Conservation (phyloP, 2,888 invertebrate genomes). For the Microctonus brassicae region DNA sequence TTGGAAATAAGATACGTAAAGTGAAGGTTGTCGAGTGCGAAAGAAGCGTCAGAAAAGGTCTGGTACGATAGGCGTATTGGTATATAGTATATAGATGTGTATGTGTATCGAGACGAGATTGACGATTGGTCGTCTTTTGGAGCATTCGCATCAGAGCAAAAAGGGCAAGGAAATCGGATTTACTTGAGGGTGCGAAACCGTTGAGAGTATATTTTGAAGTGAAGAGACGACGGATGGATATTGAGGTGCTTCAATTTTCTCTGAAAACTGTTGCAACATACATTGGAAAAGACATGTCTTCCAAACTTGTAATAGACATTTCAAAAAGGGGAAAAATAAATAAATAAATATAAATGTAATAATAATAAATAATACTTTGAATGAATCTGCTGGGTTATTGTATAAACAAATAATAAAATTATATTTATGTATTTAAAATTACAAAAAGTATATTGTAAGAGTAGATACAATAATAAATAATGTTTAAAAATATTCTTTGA, state of each 20-base stretch:
- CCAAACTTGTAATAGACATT: neutral
- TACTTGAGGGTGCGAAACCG: slow-evolving; percentile 1
- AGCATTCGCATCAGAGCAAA: neutral
- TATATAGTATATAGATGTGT: neutral
- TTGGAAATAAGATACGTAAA: neutral
- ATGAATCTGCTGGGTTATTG: too few species aligned
- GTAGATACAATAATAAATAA: too few species aligned
- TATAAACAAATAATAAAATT: too few species aligned
- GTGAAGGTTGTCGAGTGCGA: neutral
- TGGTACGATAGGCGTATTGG: too few species aligned
- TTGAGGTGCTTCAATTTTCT: neutral
- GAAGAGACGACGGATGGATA: neutral
- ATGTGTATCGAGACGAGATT: neutral
- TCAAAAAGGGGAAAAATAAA: neutral
- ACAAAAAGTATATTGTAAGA: too few species aligned
- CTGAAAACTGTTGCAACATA: neutral
- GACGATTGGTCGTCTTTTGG: neutral
- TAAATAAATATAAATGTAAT: too few species aligned
- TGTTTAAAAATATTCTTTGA: too few species aligned
- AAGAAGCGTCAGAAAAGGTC: neutral
- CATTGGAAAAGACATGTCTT: neutral
- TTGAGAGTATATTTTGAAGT: neutral
- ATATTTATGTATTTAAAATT: too few species aligned
- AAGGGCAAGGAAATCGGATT: neutral
- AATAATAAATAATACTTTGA: too few species aligned